phyloP scores from a whole-genome alignment of 2,113 vertebrate genomes.

The Sisor rabdophorus region DNA sequence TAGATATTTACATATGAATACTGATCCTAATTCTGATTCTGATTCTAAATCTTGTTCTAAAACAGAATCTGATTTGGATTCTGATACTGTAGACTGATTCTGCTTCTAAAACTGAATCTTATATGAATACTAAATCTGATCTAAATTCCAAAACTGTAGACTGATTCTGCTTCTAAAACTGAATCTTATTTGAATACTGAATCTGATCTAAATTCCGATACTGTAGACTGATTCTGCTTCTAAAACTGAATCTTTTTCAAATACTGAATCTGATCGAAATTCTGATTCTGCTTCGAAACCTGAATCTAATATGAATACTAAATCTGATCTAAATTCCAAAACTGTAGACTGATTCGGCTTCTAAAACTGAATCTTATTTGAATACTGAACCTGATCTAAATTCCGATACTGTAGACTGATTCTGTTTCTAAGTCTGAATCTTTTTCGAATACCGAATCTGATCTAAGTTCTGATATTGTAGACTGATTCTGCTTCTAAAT shows the following conservation, averaged over 20 bases:
- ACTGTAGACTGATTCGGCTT: not conserved
- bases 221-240: not conserved
- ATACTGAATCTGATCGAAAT: not conserved
- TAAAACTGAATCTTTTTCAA: not conserved
- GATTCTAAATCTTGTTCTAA: not conserved
- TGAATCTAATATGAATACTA: no score
- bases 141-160: not conserved
- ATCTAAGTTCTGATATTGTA: not conserved
- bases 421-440: not conserved
- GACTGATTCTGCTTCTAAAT: not conserved
- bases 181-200: not conserved
- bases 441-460: not conserved
- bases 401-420: not conserved
- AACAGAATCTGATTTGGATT: not conserved
- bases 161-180: not conserved
- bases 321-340: not conserved
- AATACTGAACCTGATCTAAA: not conserved
- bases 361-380: not conserved
- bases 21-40: not conserved
- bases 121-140: not conserved
- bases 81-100: not conserved
- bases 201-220: not conserved
- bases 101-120: not conserved
- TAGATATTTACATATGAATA: not conserved
- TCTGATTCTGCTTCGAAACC: not conserved